phyloP scores from a whole-genome alignment of 1,140 invertebrate genomes.

The Pogonomyrmex californicus region DNA sequence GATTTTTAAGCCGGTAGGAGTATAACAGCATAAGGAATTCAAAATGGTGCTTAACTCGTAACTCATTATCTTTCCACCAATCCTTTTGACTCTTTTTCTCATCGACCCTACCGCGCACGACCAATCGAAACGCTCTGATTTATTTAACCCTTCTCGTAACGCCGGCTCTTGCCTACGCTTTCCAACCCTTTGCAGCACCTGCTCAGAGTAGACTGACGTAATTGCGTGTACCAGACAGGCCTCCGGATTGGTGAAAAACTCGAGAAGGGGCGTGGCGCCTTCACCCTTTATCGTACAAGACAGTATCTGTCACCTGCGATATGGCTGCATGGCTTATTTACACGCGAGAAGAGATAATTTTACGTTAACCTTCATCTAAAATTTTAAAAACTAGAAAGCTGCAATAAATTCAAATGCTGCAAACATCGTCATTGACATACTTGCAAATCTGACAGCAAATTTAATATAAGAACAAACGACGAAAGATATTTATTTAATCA shows the following conservation, averaged over 20 bases:
- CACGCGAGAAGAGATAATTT: not conserved
- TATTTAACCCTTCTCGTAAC: constrained; percentile 80
- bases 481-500: not conserved
- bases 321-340: not conserved
- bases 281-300: constrained; percentile 70
- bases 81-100: constrained; percentile 48
- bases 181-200: constrained; percentile 79
- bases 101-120: constrained; percentile 46
- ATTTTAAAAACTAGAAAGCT: not conserved
- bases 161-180: not conserved
- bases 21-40: constrained; percentile 16
- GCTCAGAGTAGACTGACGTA: constrained; percentile 77
- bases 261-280: constrained; percentile 76
- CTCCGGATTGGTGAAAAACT: constrained; percentile 76
- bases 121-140: constrained; percentile 79
- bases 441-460: not conserved
- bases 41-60: constrained; percentile 61
- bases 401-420: not conserved
- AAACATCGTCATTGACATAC: not conserved
- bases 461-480: too few species aligned
- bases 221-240: constrained; percentile 78
- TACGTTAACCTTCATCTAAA: not conserved
- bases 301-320: constrained; percentile 15
- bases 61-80: constrained; percentile 52
- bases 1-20: not conserved